Percentiles rank a stretch among this genome's conserved stretches.
Evolutionary conservation across 2,113 vertebrate species (phyloP).

Genomic region (Dicerorhinus sumatrensis): DNA sequence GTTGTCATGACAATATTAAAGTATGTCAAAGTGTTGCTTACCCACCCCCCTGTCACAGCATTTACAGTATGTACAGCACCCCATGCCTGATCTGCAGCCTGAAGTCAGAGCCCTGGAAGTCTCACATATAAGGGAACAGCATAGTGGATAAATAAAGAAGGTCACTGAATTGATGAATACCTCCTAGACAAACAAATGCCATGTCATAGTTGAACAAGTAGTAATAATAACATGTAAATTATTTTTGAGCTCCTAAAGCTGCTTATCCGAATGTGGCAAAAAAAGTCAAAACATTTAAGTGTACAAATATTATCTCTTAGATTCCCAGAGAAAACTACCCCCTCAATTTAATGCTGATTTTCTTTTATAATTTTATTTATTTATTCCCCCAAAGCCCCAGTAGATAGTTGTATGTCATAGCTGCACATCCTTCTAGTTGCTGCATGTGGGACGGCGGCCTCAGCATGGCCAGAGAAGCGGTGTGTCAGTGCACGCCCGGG

Average conservation of each 20-base stretch:
- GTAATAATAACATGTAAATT: not conserved
- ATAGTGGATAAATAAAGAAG: not conserved
- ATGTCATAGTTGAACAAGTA: not conserved
- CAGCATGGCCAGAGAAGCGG: too few relatives aligned
- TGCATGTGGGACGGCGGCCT: too few relatives aligned
- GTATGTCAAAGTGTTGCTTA: not conserved
- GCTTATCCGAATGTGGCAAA: not conserved
- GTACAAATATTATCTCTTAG: not conserved
- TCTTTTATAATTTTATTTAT: too few relatives aligned
- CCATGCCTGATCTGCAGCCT: not conserved
- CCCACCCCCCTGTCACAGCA: too few relatives aligned
- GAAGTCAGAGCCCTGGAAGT: not conserved
- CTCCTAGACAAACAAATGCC: not conserved
- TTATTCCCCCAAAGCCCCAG: too few relatives aligned
- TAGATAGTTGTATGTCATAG: too few relatives aligned
- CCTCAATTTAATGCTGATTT: not conserved
- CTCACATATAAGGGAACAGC: not conserved
- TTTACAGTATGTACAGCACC: not conserved
- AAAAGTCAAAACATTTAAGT: slow-evolving; percentile 24
- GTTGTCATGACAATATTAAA: not conserved
- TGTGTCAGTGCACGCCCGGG: too few relatives aligned
- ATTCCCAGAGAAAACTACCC: not conserved
- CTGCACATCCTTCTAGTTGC: too few relatives aligned
- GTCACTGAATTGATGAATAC: not conserved
- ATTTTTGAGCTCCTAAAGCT: not conserved